Conservation (phyloP, 2,888 invertebrate genomes). For the Dasypolia templi region DNA sequence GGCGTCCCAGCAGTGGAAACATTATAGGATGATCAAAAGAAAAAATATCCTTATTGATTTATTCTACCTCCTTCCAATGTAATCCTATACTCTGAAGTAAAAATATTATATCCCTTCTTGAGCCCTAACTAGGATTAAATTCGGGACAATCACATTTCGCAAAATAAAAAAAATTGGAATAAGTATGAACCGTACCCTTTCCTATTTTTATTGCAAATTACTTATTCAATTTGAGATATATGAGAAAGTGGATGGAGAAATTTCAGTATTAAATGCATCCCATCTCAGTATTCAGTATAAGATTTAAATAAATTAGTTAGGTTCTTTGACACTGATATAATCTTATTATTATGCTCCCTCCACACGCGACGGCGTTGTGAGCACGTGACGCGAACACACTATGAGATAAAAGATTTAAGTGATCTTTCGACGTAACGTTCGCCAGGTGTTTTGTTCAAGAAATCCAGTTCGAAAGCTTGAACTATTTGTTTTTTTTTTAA, state of each 20-base stretch:
- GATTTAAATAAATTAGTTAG: conserved; percentile 69
- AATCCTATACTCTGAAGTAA: conserved; percentile 4
- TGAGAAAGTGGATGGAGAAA: conserved; percentile 16
- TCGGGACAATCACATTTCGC: conserved; percentile 55
- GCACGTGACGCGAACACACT: conserved; percentile 68
- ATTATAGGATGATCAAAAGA: neutral
- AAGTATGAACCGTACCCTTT: conserved; percentile 52
- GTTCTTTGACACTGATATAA: conserved; percentile 72
- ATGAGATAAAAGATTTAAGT: conserved; percentile 67
- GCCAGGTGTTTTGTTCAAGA: conserved; percentile 53
- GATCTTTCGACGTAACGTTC: conserved; percentile 49
- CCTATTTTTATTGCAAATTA: conserved; percentile 60
- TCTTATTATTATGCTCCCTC: conserved; percentile 68
- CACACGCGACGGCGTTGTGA: conserved; percentile 53
- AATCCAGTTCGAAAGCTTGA: conserved; percentile 27
- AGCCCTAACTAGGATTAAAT: conserved; percentile 55
- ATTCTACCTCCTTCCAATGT: conserved; percentile 14
- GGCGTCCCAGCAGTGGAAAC: neutral
- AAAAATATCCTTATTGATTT: neutral
- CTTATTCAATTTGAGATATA: conserved; percentile 50
- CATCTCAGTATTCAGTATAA: conserved; percentile 56
- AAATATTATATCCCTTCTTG: conserved; percentile 32
- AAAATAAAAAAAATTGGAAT: conserved; percentile 33
- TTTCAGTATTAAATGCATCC: conserved; percentile 56
- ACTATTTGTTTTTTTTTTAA: conserved; percentile 5